Conservation (phyloP, 2,888 invertebrate species). For the Pachycephus smyrnensis region DNA sequence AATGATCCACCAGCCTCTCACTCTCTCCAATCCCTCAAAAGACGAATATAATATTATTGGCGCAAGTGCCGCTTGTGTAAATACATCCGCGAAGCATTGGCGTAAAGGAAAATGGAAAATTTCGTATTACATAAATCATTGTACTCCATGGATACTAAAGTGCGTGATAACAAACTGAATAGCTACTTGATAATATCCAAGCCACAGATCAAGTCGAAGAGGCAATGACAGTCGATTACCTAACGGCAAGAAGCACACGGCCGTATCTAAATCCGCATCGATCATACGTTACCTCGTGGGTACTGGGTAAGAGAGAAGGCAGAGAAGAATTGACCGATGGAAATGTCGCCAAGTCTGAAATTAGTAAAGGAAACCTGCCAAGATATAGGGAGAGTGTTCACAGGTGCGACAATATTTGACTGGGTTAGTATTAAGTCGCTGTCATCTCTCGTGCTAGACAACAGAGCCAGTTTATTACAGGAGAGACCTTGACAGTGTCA, state of each 20-base stretch:
- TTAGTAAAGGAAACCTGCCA: neutral
- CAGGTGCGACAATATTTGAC: neutral
- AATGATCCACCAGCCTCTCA: neutral
- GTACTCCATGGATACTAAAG: neutral
- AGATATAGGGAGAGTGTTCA: neutral
- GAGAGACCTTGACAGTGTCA: neutral
- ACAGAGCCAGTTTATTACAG: neutral
- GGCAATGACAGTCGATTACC: neutral
- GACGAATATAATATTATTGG: neutral
- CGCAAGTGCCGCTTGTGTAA: neutral
- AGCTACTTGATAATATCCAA: neutral
- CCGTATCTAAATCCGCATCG: neutral
- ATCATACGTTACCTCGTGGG: neutral
- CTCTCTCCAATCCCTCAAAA: neutral
- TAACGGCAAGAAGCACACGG: neutral
- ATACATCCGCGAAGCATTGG: neutral
- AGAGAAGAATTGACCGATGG: neutral
- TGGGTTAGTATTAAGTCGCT: neutral
- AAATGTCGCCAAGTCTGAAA: neutral
- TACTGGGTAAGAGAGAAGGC: neutral
- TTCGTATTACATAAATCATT: neutral
- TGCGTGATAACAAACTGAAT: neutral
- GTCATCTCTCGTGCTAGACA: neutral
- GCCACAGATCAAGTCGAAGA: too few species aligned
- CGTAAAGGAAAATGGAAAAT: neutral